phyloP scores from a whole-genome alignment of 2,113 vertebrate genomes.

The Stegastes partitus region DNA sequence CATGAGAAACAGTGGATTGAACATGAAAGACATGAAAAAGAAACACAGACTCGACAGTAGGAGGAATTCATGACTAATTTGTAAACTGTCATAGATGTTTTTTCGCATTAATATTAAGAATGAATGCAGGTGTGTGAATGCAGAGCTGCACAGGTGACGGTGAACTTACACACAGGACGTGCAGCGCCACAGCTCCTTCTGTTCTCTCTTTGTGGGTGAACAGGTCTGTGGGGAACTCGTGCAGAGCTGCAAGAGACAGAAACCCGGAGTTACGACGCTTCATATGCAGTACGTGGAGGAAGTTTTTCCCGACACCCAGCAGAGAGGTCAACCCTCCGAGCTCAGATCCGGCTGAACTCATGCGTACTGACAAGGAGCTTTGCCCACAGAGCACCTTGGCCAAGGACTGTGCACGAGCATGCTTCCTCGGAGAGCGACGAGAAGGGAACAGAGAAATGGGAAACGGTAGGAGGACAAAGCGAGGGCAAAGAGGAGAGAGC shows the following conservation, averaged over 20 bases:
- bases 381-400: constrained; percentile 21
- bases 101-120: no score
- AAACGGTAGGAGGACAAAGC: constrained; percentile 50
- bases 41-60: no score
- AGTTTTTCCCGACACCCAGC: neutral
- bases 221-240: constrained; percentile 93
- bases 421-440: constrained; percentile 34
- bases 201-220: constrained; percentile 90
- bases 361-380: constrained; percentile 20
- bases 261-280: constrained; percentile 38
- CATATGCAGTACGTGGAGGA: neutral
- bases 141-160: neutral
- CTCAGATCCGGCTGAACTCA: constrained; percentile 35
- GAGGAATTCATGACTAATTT: no score
- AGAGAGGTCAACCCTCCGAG: constrained; percentile 26
- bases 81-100: no score
- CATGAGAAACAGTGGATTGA: no score
- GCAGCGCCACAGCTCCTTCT: constrained; percentile 91
- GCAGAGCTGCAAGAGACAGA: constrained; percentile 87
- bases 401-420: constrained; percentile 4
- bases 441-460: constrained; percentile 36
- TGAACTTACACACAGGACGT: constrained; percentile 94
- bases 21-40: no score
- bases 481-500: constrained; percentile 58
- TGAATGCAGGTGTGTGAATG: no score